phyloP scores from a whole-genome alignment of 2,113 vertebrate species.

The Ceyx cyanopectus region DNA sequence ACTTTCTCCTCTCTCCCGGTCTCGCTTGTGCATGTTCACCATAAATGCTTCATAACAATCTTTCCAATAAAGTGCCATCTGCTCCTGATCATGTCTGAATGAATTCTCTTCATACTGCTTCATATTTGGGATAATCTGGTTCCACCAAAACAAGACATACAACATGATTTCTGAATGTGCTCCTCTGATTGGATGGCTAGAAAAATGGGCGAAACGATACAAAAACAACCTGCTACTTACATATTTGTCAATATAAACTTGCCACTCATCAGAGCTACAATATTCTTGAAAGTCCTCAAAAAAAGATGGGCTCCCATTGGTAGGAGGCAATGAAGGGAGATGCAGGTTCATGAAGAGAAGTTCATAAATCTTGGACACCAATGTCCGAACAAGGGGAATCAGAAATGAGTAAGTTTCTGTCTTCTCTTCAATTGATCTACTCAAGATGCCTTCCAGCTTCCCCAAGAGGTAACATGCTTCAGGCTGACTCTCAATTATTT shows the following conservation, averaged over 20 bases:
- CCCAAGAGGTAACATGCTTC: constrained; percentile 96
- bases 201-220: background rate
- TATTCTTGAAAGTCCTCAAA: constrained; percentile 98
- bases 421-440: constrained; percentile 85
- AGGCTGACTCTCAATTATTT: constrained; percentile 90
- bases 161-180: background rate
- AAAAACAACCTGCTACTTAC: constrained; percentile 77
- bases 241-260: constrained; percentile 96
- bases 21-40: constrained; percentile 91
- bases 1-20: constrained; percentile 94
- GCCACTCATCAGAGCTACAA: constrained; percentile 92
- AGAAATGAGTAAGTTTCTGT: constrained; percentile 92
- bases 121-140: constrained; percentile 96
- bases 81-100: constrained; percentile 89
- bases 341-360: constrained; percentile 97
- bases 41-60: constrained; percentile 94
- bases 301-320: constrained; percentile 93
- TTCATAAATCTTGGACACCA: constrained; percentile 93
- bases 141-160: background rate
- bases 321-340: constrained; percentile 92
- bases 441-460: constrained; percentile 90
- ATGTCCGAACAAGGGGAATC: constrained; percentile 92
- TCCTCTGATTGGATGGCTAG: background rate
- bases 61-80: constrained; percentile 94
- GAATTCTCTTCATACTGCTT: constrained; percentile 95